These are phyloP conservation scores for Trematomus loennbergii DNA, from an alignment of 2,113 vertebrate genomes.

Conservation along the genomic window DNA sequence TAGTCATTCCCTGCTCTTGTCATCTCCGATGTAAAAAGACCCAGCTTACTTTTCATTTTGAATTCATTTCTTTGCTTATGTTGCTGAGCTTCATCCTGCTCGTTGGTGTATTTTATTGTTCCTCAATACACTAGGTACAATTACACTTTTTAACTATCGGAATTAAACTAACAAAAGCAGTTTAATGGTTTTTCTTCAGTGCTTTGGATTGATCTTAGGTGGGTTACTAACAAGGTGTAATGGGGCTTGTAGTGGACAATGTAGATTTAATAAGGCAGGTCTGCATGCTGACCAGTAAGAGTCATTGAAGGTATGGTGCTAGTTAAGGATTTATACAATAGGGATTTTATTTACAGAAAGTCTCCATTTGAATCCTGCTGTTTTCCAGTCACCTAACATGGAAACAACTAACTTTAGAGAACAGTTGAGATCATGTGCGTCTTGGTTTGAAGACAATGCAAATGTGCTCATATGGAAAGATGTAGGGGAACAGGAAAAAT, in stretches of 20 bases:
- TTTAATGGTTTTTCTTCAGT: constrained; percentile 35
- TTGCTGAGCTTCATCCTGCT: constrained; percentile 28
- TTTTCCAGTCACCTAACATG: constrained; percentile 31
- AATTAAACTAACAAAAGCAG: constrained; percentile 10
- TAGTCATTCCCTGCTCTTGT: background rate
- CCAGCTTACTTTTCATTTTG: background rate
- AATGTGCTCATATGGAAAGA: constrained; percentile 2
- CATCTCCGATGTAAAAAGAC: background rate
- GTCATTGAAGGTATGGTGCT: constrained; percentile 27
- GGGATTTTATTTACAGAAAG: background rate
- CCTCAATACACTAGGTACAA: constrained; percentile 38
- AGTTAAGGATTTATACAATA: constrained; percentile 26
- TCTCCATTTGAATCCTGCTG: constrained; percentile 20
- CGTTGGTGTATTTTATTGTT: constrained; percentile 48
- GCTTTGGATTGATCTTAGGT: constrained; percentile 30
- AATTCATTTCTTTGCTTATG: constrained; percentile 17
- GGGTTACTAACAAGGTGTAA: constrained; percentile 32
- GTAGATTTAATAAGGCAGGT: constrained; percentile 4
- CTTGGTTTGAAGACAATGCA: constrained; percentile 1
- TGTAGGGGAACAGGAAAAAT: constrained; percentile 2
- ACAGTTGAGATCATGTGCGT: background rate
- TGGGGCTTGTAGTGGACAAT: constrained; percentile 38
- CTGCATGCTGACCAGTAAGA: constrained; percentile 51
- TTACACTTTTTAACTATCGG: constrained; percentile 24
- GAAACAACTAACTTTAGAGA: constrained; percentile 3